A percentile compares a stretch with the other conserved stretches of the same genome.
Evolutionary conservation across 2,113 vertebrate species (phyloP).

Genomic region (Thamnophis sirtalis): DNA sequence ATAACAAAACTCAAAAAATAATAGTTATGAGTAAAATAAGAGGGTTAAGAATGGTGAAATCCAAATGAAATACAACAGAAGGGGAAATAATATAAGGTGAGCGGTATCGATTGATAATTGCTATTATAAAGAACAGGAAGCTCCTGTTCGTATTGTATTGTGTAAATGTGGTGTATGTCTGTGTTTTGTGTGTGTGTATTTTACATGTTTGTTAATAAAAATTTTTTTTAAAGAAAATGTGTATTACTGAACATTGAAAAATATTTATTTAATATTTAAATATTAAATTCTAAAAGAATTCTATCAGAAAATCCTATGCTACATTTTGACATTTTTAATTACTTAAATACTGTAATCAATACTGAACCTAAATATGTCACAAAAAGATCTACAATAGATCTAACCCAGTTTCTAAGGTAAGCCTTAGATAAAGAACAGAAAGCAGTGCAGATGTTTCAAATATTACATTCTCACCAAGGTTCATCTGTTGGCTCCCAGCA

Average conservation of each 20-base stretch:
- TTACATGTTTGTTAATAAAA: no score
- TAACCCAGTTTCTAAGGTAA: neutral
- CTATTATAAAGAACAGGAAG: no score
- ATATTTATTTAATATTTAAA: neutral
- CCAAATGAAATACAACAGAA: no score
- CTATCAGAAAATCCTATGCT: neutral
- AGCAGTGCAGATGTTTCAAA: slow-evolving; percentile 18
- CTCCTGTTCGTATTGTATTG: no score
- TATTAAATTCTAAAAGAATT: neutral
- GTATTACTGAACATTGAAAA: neutral
- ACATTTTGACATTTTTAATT: neutral
- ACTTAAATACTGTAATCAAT: neutral
- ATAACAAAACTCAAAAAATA: no score
- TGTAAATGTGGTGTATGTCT: no score
- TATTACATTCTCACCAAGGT: slow-evolving; percentile 81
- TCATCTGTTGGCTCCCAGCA: slow-evolving; percentile 99
- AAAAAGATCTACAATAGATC: neutral
- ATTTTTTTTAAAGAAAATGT: no score
- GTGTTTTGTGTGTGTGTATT: no score
- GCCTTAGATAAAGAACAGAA: neutral
- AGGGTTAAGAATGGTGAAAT: no score
- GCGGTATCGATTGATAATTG: no score
- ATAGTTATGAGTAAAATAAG: no score
- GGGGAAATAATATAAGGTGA: no score
- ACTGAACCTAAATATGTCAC: neutral